Evolutionary conservation across 2,113 vertebrate species (phyloP), one percentile per base, ranked within the genome.

Genomic region (Gorsachius goisagi): DNA sequence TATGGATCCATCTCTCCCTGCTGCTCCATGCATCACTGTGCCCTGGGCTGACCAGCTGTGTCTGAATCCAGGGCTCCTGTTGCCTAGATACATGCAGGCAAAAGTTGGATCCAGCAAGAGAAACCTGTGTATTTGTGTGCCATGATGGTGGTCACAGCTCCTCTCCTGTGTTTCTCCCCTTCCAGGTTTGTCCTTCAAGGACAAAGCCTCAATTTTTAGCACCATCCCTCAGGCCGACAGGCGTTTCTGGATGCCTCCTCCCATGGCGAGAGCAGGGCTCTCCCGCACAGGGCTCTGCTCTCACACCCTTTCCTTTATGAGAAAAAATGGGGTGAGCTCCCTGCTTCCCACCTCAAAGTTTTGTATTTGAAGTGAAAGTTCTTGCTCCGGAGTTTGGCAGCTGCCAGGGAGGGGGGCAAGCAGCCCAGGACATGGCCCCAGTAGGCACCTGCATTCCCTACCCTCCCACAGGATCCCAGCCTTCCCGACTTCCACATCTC

Each of bases 71-170:
- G 84, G 96, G 72, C 67, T 96, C 90, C 91, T 94, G 93, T 96
- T 97, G 96, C 97, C 90, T 97, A 89, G 97, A 93, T 96, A 94
- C 85, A 18, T 86, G 95, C 85, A 96, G 91, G 95, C 84, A 95
- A 93, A 97, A 87, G 85, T 86, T 87, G 86, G 77, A 95, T 89
- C 79, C 9, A 6, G 77, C 37, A 86, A 96, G 90, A 96, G 85
- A 95, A 97, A 97, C 93, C 92, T 78, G 27, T 91, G 81, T 94
- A 60, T 91, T 89, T 72, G 75, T 96, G 78, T 68, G 32, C 89
- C 77, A 58, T 0, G 27, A 56, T 74, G 84, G 81, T 74, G 95
- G 91, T 88, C 95, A 76, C 92, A 68, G 85, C 80, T 86, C 76
- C 85, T 93, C 81, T 12, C 77, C 45, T 91, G 44, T 92, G 85